phyloP scores from a whole-genome alignment of 1,140 invertebrate species.

The Medauroidea extradentata region DNA sequence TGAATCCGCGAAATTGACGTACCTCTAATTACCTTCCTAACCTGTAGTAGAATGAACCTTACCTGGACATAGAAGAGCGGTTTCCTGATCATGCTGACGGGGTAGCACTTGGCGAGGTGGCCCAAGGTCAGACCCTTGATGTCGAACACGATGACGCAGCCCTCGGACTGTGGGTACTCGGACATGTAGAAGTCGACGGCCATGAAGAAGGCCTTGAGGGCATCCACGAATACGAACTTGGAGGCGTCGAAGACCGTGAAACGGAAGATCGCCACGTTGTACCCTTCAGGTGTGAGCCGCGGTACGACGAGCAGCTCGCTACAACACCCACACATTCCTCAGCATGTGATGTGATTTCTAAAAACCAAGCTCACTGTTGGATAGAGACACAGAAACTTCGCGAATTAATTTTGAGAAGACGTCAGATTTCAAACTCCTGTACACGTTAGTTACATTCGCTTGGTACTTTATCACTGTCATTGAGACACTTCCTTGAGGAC shows the following conservation, averaged over 20 bases:
- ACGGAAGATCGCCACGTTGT: slow-evolving; percentile 53
- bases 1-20: too few species aligned
- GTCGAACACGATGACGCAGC: slow-evolving; percentile 60
- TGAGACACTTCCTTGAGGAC: too few species aligned
- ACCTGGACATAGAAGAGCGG: slow-evolving; percentile 65
- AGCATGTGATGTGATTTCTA: too few species aligned
- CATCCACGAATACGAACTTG: slow-evolving; percentile 55
- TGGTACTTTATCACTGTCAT: too few species aligned
- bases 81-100: slow-evolving; percentile 50
- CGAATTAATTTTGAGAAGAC: too few species aligned
- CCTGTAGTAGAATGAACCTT: too few species aligned
- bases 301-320: not conserved
- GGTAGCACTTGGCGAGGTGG: slow-evolving; percentile 48
- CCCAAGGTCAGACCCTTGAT: slow-evolving; percentile 58
- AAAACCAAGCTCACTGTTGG: too few species aligned
- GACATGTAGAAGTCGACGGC: slow-evolving; percentile 58
- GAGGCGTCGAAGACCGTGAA: slow-evolving; percentile 54
- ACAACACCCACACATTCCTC: not conserved
- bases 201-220: slow-evolving; percentile 58
- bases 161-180: slow-evolving; percentile 55
- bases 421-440: too few species aligned
- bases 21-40: too few species aligned
- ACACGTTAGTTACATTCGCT: too few species aligned
- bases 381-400: too few species aligned
- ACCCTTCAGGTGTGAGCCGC: slow-evolving; percentile 50